A percentile compares a stretch with the other conserved stretches of the same genome.
Conservation (phyloP, 2,113 vertebrate species). For the Charadrius vociferus region DNA sequence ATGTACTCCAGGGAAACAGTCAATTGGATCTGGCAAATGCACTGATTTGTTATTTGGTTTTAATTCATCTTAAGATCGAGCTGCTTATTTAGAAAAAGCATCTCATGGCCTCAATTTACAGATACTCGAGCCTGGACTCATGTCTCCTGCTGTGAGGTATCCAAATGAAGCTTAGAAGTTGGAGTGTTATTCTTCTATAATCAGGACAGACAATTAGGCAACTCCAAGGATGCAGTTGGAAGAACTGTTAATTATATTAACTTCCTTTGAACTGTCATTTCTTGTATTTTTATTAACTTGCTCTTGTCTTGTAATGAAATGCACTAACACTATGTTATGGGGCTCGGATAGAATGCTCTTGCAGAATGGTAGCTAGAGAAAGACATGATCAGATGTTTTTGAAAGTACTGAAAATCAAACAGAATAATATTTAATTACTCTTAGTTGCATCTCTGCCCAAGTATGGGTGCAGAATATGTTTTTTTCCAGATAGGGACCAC, state of each 20-base stretch:
- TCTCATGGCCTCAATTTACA: background rate
- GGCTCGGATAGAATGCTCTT: background rate
- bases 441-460: background rate
- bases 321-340: background rate
- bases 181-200: background rate
- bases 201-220: background rate
- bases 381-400: background rate
- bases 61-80: background rate
- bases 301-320: background rate
- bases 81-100: background rate
- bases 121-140: background rate
- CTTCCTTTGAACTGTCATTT: background rate
- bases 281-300: background rate
- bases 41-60: background rate
- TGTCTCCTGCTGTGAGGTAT: background rate
- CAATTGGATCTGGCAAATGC: background rate
- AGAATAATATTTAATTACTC: background rate
- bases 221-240: background rate
- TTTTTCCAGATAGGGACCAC: background rate
- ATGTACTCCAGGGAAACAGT: background rate
- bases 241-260: background rate
- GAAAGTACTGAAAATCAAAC: background rate
- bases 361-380: background rate
- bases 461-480: background rate
- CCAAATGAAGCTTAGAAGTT: background rate